Conservation (phyloP, 2,797 vertebrate genomes). For the Buphagus erythrorhynchus region DNA sequence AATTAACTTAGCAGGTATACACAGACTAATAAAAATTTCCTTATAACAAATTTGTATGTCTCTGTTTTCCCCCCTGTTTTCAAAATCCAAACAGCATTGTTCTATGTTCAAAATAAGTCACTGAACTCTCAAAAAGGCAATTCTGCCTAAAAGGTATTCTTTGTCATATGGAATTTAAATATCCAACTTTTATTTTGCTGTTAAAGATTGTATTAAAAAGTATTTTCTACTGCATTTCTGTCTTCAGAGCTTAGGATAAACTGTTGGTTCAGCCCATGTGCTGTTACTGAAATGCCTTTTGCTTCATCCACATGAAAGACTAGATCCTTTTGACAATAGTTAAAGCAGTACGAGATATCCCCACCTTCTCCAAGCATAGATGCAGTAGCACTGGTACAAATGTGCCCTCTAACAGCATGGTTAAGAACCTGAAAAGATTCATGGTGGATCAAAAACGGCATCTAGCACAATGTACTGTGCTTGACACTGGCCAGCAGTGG, state of each 20-base stretch:
- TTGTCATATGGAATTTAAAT: not conserved
- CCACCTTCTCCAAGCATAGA: not conserved
- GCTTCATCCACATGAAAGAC: not conserved
- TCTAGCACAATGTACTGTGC: not conserved
- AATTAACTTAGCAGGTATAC: not conserved
- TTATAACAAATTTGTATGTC: not conserved
- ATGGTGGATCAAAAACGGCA: not conserved
- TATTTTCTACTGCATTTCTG: not conserved
- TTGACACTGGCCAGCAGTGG: not conserved
- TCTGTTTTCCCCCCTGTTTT: not conserved
- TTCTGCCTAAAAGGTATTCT: not conserved
- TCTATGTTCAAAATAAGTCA: not conserved
- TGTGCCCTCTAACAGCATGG: accelerated
- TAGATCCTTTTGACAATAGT: not conserved
- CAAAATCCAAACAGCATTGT: not conserved
- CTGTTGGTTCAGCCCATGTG: not conserved
- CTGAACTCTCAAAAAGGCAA: not conserved
- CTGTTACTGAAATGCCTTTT: not conserved
- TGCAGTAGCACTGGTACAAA: not conserved
- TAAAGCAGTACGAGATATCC: not conserved
- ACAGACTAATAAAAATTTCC: not conserved
- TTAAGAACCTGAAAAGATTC: not conserved
- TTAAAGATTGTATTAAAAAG: not conserved
- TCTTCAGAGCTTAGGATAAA: not conserved
- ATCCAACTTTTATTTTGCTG: not conserved